Evolutionary conservation across 2,888 invertebrate genomes (phyloP), one percentile per base, ranked within the genome.

Genomic region (Orchesella flavescens): DNA sequence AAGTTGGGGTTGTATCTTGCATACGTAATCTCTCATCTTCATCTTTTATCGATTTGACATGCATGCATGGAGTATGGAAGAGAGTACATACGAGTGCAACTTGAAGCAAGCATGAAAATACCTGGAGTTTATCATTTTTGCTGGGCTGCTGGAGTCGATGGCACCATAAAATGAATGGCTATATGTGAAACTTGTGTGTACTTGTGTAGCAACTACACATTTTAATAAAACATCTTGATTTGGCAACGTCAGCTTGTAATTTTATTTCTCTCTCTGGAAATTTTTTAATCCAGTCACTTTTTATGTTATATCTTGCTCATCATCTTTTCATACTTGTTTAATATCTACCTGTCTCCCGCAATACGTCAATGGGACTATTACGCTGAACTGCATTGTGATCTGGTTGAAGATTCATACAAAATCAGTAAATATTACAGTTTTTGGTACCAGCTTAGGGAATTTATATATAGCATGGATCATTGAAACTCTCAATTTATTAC

Each of bases 161-260:
- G 57, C 57, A 57, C 57, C 57, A 57, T 57, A 17, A 57, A 57
- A 57, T 17, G 10, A 34, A 34, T 34, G 34, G 34, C 7, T 34
- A 19, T 9, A 57, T 57, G 57, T 5, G 19, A 57, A 57, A 57
- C 57, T 57, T 57, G n/a, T 57, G n/a, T 57, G 57, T 57, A 57
- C 17, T 57, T 17, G 57, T 53, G 53, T 53, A 53, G 53, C 53
- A 53, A n/a, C 53, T 57, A n/a, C 57, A 57, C 57, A 57, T 57
- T 17, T 57, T 57, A 57, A 57, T 57, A 57, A n/a, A 57, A 57
- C 53, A 57, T 57, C 57, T 57, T 57, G 57, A 57, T 57, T 57
- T 57, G n/a, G 57, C 57, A 57, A 57, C 57, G 57, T 57, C 57
- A 57, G 57, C 57, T 10, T 57, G 57, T 19, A 57, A 57, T 57